Evolutionary conservation across 2,113 vertebrate genomes (phyloP).

Genomic region (Miniopterus natalensis): DNA sequence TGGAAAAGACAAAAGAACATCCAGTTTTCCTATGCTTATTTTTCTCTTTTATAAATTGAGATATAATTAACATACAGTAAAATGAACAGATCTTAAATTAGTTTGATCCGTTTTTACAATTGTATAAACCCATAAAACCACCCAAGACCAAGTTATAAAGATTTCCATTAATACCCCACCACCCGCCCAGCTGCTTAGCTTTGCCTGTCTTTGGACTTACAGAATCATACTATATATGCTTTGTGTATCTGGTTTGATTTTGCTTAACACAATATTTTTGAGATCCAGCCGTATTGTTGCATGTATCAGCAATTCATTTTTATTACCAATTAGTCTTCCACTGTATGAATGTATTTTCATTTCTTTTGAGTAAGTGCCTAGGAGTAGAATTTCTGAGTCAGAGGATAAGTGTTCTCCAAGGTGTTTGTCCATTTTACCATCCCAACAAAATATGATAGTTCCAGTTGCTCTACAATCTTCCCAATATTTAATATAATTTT

Average conservation of each 20-base stretch:
- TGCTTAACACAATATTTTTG: not conserved
- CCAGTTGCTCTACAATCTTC: not conserved
- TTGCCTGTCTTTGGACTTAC: not conserved
- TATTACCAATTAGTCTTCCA: not conserved
- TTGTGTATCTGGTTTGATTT: not conserved
- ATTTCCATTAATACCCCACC: not conserved
- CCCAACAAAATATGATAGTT: not conserved
- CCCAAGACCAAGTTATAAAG: not conserved
- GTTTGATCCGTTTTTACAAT: not conserved
- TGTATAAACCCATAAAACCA: not conserved
- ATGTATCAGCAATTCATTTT: not conserved
- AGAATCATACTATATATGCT: not conserved
- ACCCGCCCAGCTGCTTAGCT: not conserved
- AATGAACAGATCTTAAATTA: not conserved
- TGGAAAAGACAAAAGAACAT: not conserved
- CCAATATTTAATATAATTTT: not conserved
- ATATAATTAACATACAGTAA: not conserved
- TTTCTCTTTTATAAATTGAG: not conserved
- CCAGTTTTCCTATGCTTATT: not conserved
- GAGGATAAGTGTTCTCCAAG: not conserved
- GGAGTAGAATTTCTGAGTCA: not conserved
- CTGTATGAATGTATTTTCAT: not conserved
- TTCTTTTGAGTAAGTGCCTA: slow-evolving; percentile 7
- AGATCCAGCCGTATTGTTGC: not conserved
- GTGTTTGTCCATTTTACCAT: not conserved